Evolutionary conservation across 1,140 invertebrate species (phyloP), one percentile per base, ranked within the genome.

Genomic region (Bombus ignitus): DNA sequence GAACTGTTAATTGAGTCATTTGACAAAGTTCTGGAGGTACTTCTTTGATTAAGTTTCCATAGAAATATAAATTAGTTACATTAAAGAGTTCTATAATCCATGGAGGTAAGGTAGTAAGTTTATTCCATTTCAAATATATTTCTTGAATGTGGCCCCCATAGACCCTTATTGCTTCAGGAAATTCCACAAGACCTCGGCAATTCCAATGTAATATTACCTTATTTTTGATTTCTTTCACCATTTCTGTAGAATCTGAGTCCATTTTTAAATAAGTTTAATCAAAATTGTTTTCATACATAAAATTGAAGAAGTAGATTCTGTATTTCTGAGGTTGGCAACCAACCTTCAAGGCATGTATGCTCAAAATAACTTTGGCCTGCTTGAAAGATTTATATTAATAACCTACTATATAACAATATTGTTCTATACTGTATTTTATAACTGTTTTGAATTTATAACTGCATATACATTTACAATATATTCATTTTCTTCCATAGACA

Each of bases 151-250:
- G 86, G n/a, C 39, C 70, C 1, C 91, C 92, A 37, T 88, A 86
- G 32, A 76, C 70, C 86, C 91, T 90, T 72, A 94, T 77, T 0
- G 80, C 90, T 57, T 92, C 89, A 47, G 93, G 94, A 59, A 94
- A 81, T 82, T 93, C 87, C 12, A 39, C 74, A 2, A 94, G 84
- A 39, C 87, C 90, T 32, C 93, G 90, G 82, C 91, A 94, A 85
- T 94, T 94, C 93, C 94, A 94, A 37, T 94, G 94, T 18, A 94
- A 81, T 84, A 94, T 92, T 39, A 77, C 47, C 86, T 93, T 94
- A 35, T 83, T 85, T 79, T 86, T 90, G 6, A 93, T 87, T 75
- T 94, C 94, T 22, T 93, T 92, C 25, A 88, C 85, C 84, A 94
- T 92, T 74, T 92, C 76, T 83, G 62, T 57, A 25, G 84, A 81